phyloP scores from a whole-genome alignment of 2,113 vertebrate species.

The Eulemur rufifrons region DNA sequence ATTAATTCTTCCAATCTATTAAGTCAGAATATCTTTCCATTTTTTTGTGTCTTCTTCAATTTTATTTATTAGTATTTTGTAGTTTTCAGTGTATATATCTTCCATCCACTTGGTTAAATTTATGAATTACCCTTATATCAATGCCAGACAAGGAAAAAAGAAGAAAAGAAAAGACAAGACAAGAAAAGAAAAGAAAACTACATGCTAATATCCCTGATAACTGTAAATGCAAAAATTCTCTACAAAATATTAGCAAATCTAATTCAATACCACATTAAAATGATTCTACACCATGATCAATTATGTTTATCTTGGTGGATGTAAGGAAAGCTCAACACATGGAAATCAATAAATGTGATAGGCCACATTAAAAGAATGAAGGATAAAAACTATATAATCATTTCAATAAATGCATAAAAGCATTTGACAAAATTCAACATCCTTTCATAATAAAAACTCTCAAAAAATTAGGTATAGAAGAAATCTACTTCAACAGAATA shows the following conservation, averaged over 20 bases:
- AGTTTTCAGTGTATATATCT: neutral
- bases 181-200: neutral
- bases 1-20: too few relatives aligned
- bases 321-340: neutral
- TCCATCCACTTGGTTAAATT: neutral
- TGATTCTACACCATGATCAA: neutral
- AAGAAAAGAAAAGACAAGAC: too few relatives aligned
- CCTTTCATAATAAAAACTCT: neutral
- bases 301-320: neutral
- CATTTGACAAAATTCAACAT: neutral
- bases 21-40: neutral
- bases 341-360: neutral
- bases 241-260: neutral
- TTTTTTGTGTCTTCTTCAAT: neutral
- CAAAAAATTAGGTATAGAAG: neutral
- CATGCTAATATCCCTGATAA: neutral
- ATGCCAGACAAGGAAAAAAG: neutral
- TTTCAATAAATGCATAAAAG: neutral
- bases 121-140: neutral
- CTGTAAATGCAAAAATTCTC: neutral
- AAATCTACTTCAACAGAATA: neutral
- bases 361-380: neutral
- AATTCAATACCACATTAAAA: neutral
- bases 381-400: neutral
- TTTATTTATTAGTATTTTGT: neutral